phyloP scores from a whole-genome alignment of 2,797 vertebrate genomes.

The Crocodylus rhombifer region DNA sequence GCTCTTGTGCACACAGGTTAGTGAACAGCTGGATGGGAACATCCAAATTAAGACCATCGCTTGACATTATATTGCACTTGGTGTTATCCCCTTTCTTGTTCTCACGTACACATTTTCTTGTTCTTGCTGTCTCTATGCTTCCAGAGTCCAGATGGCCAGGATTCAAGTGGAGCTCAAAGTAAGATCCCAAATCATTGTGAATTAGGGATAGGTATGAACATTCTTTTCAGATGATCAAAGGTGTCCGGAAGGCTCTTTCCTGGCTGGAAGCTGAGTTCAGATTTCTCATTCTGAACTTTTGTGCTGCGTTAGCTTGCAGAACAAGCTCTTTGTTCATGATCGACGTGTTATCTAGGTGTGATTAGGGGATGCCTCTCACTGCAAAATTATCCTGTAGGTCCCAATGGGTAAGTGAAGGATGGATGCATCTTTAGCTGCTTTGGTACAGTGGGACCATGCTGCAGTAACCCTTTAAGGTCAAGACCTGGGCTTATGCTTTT shows the following conservation, averaged over 20 bases:
- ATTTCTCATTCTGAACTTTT: background rate
- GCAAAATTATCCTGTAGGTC: background rate
- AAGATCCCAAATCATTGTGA: no score
- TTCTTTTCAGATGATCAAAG: background rate
- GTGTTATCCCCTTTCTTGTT: rapidly evolving
- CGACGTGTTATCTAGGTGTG: background rate
- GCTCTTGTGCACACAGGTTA: rapidly evolving
- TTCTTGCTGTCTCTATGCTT: no score
- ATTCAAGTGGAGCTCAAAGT: background rate
- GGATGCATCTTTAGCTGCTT: background rate
- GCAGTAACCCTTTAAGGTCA: background rate
- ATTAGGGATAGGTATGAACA: no score
- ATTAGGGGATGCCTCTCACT: background rate
- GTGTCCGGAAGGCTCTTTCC: background rate
- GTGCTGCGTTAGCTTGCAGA: background rate
- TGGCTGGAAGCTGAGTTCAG: background rate
- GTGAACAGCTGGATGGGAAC: background rate
- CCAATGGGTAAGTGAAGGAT: background rate
- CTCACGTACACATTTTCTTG: rapidly evolving
- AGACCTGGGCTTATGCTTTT: background rate
- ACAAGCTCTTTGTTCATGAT: background rate
- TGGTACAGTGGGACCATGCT: background rate
- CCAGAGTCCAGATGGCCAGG: background rate
- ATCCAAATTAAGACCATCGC: background rate
- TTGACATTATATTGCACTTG: background rate